Percentiles rank a stretch among this genome's conserved stretches.
Evolutionary conservation across 30 jellyfish, hydroid and myxozoan genomes (phyloP).

Genomic region (Cassiopea xamachana): DNA sequence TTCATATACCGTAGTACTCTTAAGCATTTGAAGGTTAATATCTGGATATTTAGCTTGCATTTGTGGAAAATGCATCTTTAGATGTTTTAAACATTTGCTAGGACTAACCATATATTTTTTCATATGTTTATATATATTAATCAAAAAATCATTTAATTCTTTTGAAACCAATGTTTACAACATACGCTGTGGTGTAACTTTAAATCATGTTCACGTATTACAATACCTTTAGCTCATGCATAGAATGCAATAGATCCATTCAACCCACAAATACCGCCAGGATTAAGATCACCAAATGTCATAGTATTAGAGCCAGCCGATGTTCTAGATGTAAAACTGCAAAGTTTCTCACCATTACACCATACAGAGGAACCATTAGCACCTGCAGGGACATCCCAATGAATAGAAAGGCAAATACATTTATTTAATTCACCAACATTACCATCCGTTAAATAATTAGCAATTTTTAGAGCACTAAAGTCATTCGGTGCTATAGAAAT

Average conservation of each 20-base stretch:
- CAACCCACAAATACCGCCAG: conserved; percentile 13
- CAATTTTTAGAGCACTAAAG: background rate
- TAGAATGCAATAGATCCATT: conserved; percentile 41
- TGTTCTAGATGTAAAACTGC: conserved; percentile 53
- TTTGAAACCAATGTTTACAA: conserved; percentile 24
- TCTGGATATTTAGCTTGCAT: background rate
- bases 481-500: conserved; percentile 27
- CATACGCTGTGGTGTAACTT: conserved; percentile 11
- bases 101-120: background rate
- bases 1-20: conserved; percentile 9
- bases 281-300: conserved; percentile 65
- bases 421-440: conserved; percentile 57
- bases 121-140: background rate
- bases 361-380: conserved; percentile 35
- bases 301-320: conserved; percentile 44
- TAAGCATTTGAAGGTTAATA: background rate
- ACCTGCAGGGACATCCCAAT: conserved; percentile 53
- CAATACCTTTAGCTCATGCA: conserved; percentile 15
- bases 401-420: conserved; percentile 31
- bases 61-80: background rate
- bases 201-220: conserved; percentile 1
- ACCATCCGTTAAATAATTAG: conserved; percentile 39
- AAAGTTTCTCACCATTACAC: conserved; percentile 61
- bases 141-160: background rate
- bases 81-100: background rate